These are phyloP conservation scores for Rallus limicola DNA, from an alignment of 2,113 vertebrate genomes.

Conservation along the genomic window DNA sequence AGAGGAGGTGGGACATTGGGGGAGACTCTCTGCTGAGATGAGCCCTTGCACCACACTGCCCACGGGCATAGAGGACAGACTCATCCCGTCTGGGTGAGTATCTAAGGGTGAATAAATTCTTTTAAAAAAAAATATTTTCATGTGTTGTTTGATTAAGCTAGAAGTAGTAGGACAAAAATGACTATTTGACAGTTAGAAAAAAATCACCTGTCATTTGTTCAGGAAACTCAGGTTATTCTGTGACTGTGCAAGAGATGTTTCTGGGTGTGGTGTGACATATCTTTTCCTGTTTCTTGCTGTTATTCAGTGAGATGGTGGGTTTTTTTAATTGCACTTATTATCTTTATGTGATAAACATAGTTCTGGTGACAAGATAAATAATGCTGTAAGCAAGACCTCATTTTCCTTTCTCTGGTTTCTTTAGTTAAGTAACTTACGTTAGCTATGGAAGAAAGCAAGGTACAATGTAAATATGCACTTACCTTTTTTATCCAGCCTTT, in stretches of 20 bases:
- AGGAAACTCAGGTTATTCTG: conserved; percentile 16
- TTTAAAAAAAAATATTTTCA: background rate
- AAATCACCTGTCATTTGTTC: conserved; percentile 27
- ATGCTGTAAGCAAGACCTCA: background rate
- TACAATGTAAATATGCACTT: background rate
- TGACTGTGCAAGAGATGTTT: background rate
- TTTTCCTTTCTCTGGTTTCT: background rate
- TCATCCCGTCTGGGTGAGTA: background rate
- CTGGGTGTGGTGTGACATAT: conserved; percentile 31
- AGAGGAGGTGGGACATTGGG: background rate
- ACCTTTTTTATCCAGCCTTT: background rate
- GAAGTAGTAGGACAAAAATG: background rate
- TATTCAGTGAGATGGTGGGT: background rate
- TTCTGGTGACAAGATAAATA: background rate
- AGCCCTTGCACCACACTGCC: background rate
- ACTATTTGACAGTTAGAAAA: conserved; percentile 8
- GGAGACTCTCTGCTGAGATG: background rate
- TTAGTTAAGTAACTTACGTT: background rate
- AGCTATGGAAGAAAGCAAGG: background rate
- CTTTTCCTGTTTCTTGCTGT: conserved; percentile 55
- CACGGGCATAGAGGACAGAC: background rate
- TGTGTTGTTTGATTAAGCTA: background rate
- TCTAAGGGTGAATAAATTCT: background rate
- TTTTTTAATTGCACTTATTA: conserved; percentile 20
- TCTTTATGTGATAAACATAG: background rate